Conservation (phyloP, 2,797 vertebrate species). For the Scarus forsteni region DNA sequence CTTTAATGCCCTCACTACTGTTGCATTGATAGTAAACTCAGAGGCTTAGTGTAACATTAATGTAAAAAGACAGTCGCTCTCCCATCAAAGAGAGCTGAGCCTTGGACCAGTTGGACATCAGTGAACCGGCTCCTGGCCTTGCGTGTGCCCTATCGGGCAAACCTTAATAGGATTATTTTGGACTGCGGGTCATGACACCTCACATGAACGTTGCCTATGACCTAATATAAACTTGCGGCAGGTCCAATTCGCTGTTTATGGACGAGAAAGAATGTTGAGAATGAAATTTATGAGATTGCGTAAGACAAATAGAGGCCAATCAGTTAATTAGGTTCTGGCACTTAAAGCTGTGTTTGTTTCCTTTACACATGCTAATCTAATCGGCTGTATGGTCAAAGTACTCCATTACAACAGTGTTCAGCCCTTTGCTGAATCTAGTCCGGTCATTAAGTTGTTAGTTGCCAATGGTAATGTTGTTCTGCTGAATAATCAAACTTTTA, state of each 20-base stretch:
- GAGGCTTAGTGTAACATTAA: neutral
- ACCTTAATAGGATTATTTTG: slow-evolving; percentile 78
- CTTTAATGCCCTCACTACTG: neutral
- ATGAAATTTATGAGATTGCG: neutral
- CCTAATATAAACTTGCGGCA: slow-evolving; percentile 52
- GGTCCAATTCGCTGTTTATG: neutral
- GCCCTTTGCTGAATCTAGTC: neutral
- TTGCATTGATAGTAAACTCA: neutral
- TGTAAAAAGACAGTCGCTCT: neutral
- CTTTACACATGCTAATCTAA: neutral
- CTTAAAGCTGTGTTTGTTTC: neutral
- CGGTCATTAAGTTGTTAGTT: neutral
- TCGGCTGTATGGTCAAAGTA: neutral
- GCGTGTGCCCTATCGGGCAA: slow-evolving; percentile 63
- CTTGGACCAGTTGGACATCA: slow-evolving; percentile 20
- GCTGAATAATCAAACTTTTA: too few species aligned
- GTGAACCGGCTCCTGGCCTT: slow-evolving; percentile 47
- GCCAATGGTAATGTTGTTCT: too few species aligned
- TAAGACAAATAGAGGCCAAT: neutral
- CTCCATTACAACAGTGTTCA: slow-evolving; percentile 1
- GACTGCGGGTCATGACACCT: slow-evolving; percentile 70
- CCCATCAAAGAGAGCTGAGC: slow-evolving; percentile 20
- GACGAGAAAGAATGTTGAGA: neutral
- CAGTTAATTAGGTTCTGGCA: neutral
- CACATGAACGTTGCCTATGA: slow-evolving; percentile 65